phyloP scores from a whole-genome alignment of 2,797 vertebrate species.

The Macrochelys suwanniensis region DNA sequence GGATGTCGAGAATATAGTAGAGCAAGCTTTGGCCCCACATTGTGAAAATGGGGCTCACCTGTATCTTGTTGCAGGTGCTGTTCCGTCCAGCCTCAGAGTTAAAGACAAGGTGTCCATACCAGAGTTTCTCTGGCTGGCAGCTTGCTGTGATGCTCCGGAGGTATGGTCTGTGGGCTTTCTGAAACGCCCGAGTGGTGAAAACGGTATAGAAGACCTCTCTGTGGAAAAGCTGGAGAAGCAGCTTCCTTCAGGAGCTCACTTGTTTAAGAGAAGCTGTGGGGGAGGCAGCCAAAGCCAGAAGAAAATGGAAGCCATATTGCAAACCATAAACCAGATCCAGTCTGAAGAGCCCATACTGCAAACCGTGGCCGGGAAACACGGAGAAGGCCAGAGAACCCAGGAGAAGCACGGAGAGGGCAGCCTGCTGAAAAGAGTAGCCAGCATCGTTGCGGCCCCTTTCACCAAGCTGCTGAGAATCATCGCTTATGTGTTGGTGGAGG shows the following conservation, averaged over 20 bases:
- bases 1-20: slow-evolving; percentile 74
- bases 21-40: slow-evolving; percentile 76
- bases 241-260: slow-evolving; percentile 58
- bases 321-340: slow-evolving; percentile 71
- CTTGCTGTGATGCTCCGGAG: slow-evolving; percentile 76
- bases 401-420: neutral
- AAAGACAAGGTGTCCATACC: slow-evolving; percentile 79
- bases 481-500: slow-evolving; percentile 65
- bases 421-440: slow-evolving; percentile 59
- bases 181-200: slow-evolving; percentile 44
- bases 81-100: slow-evolving; percentile 75
- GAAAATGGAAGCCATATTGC: slow-evolving; percentile 73
- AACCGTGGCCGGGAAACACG: neutral
- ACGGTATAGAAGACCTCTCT: slow-evolving; percentile 72
- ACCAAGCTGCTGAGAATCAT: slow-evolving; percentile 77
- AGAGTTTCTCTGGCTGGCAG: slow-evolving; percentile 82
- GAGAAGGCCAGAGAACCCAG: neutral
- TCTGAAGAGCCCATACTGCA: slow-evolving; percentile 62
- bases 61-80: slow-evolving; percentile 77
- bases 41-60: slow-evolving; percentile 76
- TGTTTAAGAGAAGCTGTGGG: slow-evolving; percentile 80
- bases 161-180: slow-evolving; percentile 84
- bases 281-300: slow-evolving; percentile 67
- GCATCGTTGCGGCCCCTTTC: slow-evolving; percentile 73
- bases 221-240: slow-evolving; percentile 80